Evolutionary conservation across 37 sponge, comb jelly and placozoan species (phyloP), one percentile per base, ranked within the genome.

Genomic region (Eunapius fragilis): DNA sequence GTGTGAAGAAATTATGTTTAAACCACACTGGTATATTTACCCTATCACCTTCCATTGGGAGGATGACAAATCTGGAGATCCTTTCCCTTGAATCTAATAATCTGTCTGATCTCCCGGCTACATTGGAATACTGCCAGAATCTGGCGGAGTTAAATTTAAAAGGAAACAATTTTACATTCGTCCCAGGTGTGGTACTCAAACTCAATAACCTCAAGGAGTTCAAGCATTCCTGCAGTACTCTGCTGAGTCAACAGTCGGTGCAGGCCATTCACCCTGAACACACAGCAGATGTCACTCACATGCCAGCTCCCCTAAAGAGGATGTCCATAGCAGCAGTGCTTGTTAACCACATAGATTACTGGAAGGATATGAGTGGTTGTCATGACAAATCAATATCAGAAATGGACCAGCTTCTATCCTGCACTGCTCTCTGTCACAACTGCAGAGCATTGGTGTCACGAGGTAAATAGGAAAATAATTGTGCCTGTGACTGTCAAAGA

Each of bases 11-110:
- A 32, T 71, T 94, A 25, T 30, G n/a, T 22, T 32, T 94, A 25
- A 83, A 80, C 38, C 47, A 35, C 22, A 87, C 89, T 4, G 45
- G 32, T 0, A 34, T 94, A 11, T 77, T 5, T 4, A 47, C 37
- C 19, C 32, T 94, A 28, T 91, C 91, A 23, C 75, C 77, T 2
- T 90, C 91, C 69, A 82, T 91, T 27, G 94, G 94, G 25, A 84
- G 91, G 48, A 75, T 94, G 30, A 49, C 41, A 58, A 69, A 90
- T 33, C 82, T 94, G 38, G 75, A 87, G 41, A 67, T 32, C 9
- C 86, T 94, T 27, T 85, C 85, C n/a, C 82, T 90, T 24, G 68
- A 47, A 10, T 75, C 77, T 0, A 94, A 94, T 69, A n/a, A 82
- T 7, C 91, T 94, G 0, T 25, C 26, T 5, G 69, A 26, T 2